Evolutionary conservation across 2,113 vertebrate genomes (phyloP).

Genomic region (Pimephales promelas): DNA sequence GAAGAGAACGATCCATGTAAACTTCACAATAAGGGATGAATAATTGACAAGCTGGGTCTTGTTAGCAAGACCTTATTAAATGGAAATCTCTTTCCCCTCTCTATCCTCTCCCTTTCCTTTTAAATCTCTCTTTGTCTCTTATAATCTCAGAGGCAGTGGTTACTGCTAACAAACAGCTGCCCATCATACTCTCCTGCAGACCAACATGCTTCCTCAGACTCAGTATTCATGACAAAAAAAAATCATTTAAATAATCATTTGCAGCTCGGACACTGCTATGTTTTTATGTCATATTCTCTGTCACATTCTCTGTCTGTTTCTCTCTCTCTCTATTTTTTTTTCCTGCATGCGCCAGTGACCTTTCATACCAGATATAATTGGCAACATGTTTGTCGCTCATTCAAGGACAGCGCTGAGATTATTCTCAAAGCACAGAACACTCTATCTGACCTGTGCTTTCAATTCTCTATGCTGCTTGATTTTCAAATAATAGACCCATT

Average conservation of each 20-base stretch:
- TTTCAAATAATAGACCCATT: background rate
- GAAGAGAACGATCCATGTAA: slow-evolving; percentile 1
- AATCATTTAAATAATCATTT: slow-evolving; percentile 22
- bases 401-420: slow-evolving; percentile 11
- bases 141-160: background rate
- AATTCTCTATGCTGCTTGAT: background rate
- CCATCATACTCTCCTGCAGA: background rate
- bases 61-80: background rate
- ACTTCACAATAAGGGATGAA: background rate
- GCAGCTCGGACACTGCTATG: background rate
- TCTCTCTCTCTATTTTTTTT: background rate
- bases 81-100: background rate
- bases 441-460: background rate
- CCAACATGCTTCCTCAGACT: background rate
- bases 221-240: slow-evolving; percentile 5
- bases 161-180: background rate
- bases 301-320: background rate
- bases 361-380: slow-evolving; percentile 18
- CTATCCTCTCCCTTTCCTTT: background rate
- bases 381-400: slow-evolving; percentile 16
- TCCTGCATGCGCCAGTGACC: background rate
- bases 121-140: slow-evolving; percentile 15
- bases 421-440: background rate
- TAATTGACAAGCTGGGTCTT: background rate
- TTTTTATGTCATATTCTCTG: slow-evolving; percentile 8